phyloP scores from a whole-genome alignment of 2,797 vertebrate genomes.

The Meriones psammophilus region DNA sequence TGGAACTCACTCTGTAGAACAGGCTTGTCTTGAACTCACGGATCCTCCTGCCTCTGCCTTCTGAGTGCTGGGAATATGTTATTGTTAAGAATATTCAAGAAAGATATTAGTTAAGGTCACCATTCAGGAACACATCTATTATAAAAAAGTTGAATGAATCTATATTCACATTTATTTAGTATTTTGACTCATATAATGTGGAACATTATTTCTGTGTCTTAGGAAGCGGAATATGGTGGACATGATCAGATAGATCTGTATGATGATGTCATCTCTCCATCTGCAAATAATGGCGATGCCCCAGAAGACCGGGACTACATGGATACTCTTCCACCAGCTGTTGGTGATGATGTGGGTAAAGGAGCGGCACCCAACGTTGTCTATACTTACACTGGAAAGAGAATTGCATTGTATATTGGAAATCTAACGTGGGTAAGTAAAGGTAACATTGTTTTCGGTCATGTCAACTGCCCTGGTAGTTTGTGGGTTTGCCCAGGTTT shows the following conservation, averaged over 20 bases:
- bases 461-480: conserved; percentile 35
- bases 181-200: conserved; percentile 74
- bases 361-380: conserved; percentile 95
- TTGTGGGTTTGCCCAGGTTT: conserved; percentile 35
- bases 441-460: conserved; percentile 35
- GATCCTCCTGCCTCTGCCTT: no score
- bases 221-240: conserved; percentile 98
- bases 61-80: background rate
- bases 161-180: conserved; percentile 46
- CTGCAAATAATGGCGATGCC: conserved; percentile 99
- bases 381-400: conserved; percentile 98
- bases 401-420: conserved; percentile 98
- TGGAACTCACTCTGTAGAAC: no score
- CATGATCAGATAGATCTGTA: conserved; percentile 99
- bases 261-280: conserved; percentile 98
- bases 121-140: conserved; percentile 39
- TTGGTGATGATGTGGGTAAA: conserved; percentile 95
- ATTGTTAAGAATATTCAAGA: conserved; percentile 52
- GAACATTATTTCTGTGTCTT: conserved; percentile 77
- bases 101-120: conserved; percentile 47
- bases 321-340: conserved; percentile 95
- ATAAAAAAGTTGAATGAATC: conserved; percentile 51
- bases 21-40: no score
- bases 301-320: conserved; percentile 98
- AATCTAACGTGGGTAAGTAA: conserved; percentile 98